Evolutionary conservation across 2,888 invertebrate genomes (phyloP), one percentile per base, ranked within the genome.

Genomic region (Siphlonurus alternatus): DNA sequence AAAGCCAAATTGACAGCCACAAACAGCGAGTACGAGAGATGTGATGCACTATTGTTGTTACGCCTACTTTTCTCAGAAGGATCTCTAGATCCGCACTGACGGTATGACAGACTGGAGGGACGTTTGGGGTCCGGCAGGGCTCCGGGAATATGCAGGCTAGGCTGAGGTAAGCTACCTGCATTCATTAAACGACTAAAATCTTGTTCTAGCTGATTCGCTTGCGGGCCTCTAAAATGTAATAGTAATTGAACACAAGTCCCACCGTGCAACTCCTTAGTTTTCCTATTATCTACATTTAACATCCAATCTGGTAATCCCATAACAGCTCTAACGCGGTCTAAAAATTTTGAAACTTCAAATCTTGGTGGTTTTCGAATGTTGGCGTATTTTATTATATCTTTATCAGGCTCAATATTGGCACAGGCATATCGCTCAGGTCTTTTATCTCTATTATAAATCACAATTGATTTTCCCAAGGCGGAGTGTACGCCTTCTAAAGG

Each of bases 221-320:
- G 53, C 5, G 51, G 71, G 77, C 85, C 89, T 76, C 85, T 87
- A 74, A 94, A 94, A 76, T 93, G 93, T 71, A 94, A 79, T 64
- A 91, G 79, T 71, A 94, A 80, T 76, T 93, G 93, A 20, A 93
- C 79, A 72, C 94, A 94, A 61, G 87, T 81, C 65, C 88, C 87
- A 67, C 83, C 80, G 73, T 92, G 88, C 63, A 94, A 78, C 25
- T 81, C 76, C 72, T 86, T 86, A 0, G 92, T 91, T 73, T 86
- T 85, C 3, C 93, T 81, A 53, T 86, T 84, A 77, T 93, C 93
- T 64, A 91, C 86, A 20, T 87, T 85, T 68, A 94, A 73, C 85
- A 93, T 88, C 94, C 94, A 94, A 73, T 88, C 88, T 0, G 93
- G 93, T 64, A 88, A 85, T 25, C 91, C 92, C 85, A 94, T 82